Evolutionary conservation across 2,888 invertebrate species (phyloP).

Genomic region (Dioctria rufipes): DNA sequence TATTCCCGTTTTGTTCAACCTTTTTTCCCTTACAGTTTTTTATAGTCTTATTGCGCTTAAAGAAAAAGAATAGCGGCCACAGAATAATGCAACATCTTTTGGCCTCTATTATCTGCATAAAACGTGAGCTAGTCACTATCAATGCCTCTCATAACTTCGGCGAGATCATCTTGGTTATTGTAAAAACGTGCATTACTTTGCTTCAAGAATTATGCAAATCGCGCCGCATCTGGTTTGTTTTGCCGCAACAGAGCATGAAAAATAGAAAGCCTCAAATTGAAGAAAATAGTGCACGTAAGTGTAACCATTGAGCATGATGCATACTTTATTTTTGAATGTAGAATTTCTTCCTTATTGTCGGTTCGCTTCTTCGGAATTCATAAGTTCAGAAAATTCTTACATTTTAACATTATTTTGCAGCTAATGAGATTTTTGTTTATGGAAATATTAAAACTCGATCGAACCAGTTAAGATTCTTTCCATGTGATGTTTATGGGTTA

Average conservation of each 20-base stretch:
- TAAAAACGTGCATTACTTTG: slow-evolving; percentile 48
- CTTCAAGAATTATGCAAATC: slow-evolving; percentile 49
- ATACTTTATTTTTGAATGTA: neutral
- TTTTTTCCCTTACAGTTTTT: no score
- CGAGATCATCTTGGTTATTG: slow-evolving; percentile 48
- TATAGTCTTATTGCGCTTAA: no score
- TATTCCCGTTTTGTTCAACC: no score
- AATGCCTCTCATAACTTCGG: slow-evolving; percentile 38
- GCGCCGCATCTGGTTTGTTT: slow-evolving; percentile 31
- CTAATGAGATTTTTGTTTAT: no score
- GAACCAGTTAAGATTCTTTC: no score
- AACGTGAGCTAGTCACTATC: slow-evolving; percentile 40
- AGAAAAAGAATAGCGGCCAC: neutral
- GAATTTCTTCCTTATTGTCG: neutral
- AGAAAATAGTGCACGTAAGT: slow-evolving; percentile 21
- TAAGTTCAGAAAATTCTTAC: neutral
- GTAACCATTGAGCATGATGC: slow-evolving; percentile 1
- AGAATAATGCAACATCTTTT: slow-evolving; percentile 25
- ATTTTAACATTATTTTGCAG: no score
- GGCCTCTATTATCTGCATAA: slow-evolving; percentile 25
- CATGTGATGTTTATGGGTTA: no score
- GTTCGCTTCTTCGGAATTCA: neutral
- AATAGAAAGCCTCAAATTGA: slow-evolving; percentile 34
- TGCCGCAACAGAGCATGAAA: slow-evolving; percentile 27
- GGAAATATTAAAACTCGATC: no score